A percentile compares a stretch with the other conserved stretches of the same genome.
Conservation (phyloP, 2,888 invertebrate species). For the Leucophora obtusa region DNA sequence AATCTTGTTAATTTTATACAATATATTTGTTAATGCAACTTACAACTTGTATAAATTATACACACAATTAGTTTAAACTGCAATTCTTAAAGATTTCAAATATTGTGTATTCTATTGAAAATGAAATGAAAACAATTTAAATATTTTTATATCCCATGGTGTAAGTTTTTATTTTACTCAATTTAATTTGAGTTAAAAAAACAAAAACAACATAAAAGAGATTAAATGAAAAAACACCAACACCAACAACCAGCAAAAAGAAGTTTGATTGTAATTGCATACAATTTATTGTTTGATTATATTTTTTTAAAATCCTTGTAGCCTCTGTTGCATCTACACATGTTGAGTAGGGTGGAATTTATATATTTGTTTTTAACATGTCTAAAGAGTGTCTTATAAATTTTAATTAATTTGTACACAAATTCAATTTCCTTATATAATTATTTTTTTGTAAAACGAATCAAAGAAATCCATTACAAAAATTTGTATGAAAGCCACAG, state of each 20-base stretch:
- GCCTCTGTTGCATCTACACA: slow-evolving; percentile 24
- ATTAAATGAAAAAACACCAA: slow-evolving; percentile 11
- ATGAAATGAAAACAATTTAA: slow-evolving; percentile 1
- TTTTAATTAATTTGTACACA: no score
- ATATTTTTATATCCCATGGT: background rate
- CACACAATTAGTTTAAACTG: background rate
- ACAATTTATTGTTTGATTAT: slow-evolving; percentile 53
- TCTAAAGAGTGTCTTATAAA: no score
- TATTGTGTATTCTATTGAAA: background rate
- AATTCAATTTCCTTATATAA: no score
- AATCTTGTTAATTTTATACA: background rate
- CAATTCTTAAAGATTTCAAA: background rate
- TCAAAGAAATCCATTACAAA: no score
- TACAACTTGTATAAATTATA: background rate
- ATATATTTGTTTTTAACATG: no score
- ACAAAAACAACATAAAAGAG: slow-evolving; percentile 15
- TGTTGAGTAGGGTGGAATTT: background rate
- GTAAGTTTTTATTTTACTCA: slow-evolving; percentile 13
- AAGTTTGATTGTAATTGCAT: slow-evolving; percentile 51
- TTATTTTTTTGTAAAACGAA: no score
- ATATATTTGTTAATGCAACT: background rate
- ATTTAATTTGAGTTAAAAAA: slow-evolving; percentile 23
- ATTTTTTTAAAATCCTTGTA: slow-evolving; percentile 32
- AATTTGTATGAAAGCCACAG: no score
- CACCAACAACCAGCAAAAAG: background rate